These are phyloP conservation scores for Aradophagus sp. DNA, from an alignment of 1,140 invertebrate species.

Conservation along the genomic window DNA sequence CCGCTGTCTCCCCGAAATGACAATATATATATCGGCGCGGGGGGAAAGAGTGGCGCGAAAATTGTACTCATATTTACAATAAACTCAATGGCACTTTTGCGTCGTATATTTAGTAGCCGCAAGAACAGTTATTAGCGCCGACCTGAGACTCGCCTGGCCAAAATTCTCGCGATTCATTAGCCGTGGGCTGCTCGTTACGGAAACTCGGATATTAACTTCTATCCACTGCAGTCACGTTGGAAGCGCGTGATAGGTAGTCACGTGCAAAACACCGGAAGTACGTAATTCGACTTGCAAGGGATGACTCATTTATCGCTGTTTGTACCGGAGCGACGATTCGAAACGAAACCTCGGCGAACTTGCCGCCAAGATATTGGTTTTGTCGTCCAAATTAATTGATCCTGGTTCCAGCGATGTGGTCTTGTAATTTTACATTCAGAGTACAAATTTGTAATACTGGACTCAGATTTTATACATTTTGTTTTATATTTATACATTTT, in stretches of 20 bases:
- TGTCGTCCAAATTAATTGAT: too few species aligned
- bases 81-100: conserved; percentile 64
- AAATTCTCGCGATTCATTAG: conserved; percentile 55
- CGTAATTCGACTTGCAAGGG: conserved; percentile 37
- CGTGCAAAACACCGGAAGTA: conserved; percentile 44
- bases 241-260: conserved; percentile 36
- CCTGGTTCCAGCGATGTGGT: too few species aligned
- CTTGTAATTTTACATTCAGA: too few species aligned
- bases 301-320: conserved; percentile 42
- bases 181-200: conserved; percentile 49
- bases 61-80: conserved; percentile 66
- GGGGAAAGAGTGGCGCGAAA: conserved; percentile 48
- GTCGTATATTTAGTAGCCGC: conserved; percentile 41
- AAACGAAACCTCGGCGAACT: too few species aligned
- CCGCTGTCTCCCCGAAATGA: conserved; percentile 47
- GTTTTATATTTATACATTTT: too few species aligned
- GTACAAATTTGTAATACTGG: too few species aligned
- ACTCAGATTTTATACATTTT: too few species aligned
- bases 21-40: conserved; percentile 62
- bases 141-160: conserved; percentile 40
- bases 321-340: too few species aligned
- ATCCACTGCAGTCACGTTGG: conserved; percentile 31
- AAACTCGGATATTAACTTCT: conserved; percentile 53
- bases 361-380: too few species aligned
- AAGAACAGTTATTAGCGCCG: conserved; percentile 49